Conservation (phyloP, 2,888 invertebrate genomes). For the Allygus modestus region DNA sequence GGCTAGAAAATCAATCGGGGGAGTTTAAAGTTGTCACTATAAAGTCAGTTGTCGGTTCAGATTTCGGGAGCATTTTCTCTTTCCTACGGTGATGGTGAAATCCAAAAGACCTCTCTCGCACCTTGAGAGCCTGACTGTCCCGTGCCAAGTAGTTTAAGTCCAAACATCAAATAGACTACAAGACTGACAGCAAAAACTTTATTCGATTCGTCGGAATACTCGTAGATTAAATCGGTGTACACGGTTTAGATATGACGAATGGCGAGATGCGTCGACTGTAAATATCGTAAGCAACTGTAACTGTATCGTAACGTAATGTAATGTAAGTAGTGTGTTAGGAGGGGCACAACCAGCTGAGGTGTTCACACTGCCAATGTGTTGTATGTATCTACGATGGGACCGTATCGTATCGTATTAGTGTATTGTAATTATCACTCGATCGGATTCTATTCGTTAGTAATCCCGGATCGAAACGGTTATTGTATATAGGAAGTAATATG, state of each 20-base stretch:
- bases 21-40: not conserved
- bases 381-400: constrained; percentile 52
- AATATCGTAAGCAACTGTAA: constrained; percentile 36
- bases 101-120: not conserved
- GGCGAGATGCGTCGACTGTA: constrained; percentile 28
- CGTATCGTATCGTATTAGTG: constrained; percentile 33
- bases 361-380: constrained; percentile 63
- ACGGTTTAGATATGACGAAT: constrained; percentile 11
- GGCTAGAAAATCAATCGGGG: not conserved
- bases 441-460: constrained; percentile 45
- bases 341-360: constrained; percentile 61
- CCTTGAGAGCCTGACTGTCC: constrained; percentile 12
- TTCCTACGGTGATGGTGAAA: constrained; percentile 33
- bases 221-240: constrained; percentile 31
- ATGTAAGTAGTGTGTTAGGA: constrained; percentile 24
- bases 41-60: constrained; percentile 38
- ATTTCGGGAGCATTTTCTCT: not conserved
- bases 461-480: constrained; percentile 16
- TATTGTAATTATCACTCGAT: constrained; percentile 40
- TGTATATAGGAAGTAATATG: constrained; percentile 38
- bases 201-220: constrained; percentile 38
- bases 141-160: constrained; percentile 47
- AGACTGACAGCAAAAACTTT: constrained; percentile 33
- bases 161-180: constrained; percentile 40
- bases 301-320: constrained; percentile 27